Conservation (phyloP, 1,140 invertebrate genomes). For the Pantala flavescens region DNA sequence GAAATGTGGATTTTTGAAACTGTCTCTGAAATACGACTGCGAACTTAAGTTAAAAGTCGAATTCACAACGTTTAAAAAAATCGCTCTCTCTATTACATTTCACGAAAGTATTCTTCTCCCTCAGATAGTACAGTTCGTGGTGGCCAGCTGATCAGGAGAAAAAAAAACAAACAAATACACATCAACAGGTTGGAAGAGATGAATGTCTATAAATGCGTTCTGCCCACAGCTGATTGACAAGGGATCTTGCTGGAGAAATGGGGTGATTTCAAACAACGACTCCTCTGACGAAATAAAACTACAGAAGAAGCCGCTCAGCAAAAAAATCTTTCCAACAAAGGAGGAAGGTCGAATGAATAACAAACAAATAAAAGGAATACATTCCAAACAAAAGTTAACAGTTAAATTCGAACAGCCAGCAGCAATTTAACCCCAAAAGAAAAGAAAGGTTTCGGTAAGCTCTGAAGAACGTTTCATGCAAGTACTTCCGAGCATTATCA, state of each 20-base stretch:
- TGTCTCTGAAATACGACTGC: too few relatives aligned
- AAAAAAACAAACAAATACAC: background rate
- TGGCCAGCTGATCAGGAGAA: background rate
- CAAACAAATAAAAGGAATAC: background rate
- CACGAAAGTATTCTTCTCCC: background rate
- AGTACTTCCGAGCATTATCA: background rate
- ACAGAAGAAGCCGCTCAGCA: background rate
- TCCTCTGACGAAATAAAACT: background rate
- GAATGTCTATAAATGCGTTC: background rate
- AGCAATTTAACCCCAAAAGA: background rate
- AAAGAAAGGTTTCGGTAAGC: background rate
- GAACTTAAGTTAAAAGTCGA: background rate
- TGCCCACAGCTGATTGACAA: background rate
- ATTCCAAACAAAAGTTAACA: background rate
- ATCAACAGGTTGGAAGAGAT: background rate
- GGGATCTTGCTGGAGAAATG: background rate
- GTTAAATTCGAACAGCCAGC: background rate
- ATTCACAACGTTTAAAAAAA: background rate
- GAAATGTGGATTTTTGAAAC: constrained; percentile 1
- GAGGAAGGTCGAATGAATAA: background rate
- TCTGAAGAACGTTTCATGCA: background rate
- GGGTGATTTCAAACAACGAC: constrained; percentile 5
- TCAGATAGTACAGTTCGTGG: background rate
- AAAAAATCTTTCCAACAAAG: too few relatives aligned
- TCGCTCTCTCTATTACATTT: background rate